Conservation (phyloP, 1,140 invertebrate genomes). For the Pinna nobilis region DNA sequence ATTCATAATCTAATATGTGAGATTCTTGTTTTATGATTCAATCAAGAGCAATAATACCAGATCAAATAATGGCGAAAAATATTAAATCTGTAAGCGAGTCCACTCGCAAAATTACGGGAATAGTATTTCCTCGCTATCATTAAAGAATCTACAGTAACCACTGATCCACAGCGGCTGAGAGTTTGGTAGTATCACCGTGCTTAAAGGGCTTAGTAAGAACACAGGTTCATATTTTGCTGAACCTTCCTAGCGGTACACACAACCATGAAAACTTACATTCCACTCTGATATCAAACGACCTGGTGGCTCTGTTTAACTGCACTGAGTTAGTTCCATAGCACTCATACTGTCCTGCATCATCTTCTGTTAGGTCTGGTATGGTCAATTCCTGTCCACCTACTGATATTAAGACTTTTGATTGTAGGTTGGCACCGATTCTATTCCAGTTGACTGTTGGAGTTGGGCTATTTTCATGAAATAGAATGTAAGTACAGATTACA, state of each 20-base stretch:
- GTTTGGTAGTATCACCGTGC: too few relatives aligned
- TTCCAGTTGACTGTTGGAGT: conserved; percentile 68
- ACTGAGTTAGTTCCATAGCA: conserved; percentile 68
- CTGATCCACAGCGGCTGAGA: too few relatives aligned
- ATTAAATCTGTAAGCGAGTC: too few relatives aligned
- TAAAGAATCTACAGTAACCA: too few relatives aligned
- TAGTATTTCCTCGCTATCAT: too few relatives aligned
- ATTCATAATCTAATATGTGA: too few relatives aligned
- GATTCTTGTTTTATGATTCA: too few relatives aligned
- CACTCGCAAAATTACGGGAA: too few relatives aligned
- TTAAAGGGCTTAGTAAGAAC: too few relatives aligned
- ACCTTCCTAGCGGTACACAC: neutral
- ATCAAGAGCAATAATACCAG: too few relatives aligned
- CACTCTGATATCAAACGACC: conserved; percentile 56
- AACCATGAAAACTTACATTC: conserved; percentile 59
- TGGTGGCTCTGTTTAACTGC: conserved; percentile 43
- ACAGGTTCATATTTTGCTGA: too few relatives aligned
- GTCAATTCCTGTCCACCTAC: conserved; percentile 68
- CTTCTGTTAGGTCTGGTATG: conserved; percentile 56
- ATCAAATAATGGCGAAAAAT: too few relatives aligned
- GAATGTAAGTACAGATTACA: neutral
- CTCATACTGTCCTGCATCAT: conserved; percentile 66
- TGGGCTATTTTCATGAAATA: conserved; percentile 45
- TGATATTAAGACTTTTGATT: conserved; percentile 42
- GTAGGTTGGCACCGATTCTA: conserved; percentile 41